Conservation (phyloP, 2,797 vertebrate genomes). For the Sebastes vulpes region DNA sequence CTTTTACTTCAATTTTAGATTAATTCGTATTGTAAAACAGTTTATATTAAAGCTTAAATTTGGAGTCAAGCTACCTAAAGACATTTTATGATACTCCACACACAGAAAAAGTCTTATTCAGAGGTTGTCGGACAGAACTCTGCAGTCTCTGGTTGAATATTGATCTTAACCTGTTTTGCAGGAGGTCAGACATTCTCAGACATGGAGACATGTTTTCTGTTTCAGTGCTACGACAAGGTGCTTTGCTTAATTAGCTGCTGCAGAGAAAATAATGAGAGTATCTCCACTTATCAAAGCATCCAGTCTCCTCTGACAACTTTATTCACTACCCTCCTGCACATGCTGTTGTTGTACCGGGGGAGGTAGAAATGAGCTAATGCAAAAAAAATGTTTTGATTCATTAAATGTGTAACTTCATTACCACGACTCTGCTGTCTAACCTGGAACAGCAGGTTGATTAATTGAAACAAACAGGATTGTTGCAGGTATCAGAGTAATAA, state of each 20-base stretch:
- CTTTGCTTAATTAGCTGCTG: neutral
- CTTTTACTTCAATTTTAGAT: neutral
- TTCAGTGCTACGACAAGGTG: neutral
- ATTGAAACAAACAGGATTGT: neutral
- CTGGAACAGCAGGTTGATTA: neutral
- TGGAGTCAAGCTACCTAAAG: neutral
- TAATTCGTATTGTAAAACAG: neutral
- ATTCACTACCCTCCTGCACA: neutral
- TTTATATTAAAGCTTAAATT: neutral
- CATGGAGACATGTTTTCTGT: neutral
- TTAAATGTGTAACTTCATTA: neutral
- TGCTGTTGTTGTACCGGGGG: too few relatives aligned
- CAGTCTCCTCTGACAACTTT: neutral
- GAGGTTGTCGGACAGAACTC: neutral
- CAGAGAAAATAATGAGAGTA: neutral
- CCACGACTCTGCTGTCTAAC: too few relatives aligned
- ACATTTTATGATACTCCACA: neutral
- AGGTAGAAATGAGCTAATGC: too few relatives aligned
- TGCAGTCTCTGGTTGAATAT: neutral
- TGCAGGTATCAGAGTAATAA: neutral
- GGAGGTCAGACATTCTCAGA: neutral
- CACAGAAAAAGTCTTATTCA: neutral
- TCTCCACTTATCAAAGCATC: neutral
- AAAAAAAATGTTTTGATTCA: neutral
- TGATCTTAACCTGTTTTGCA: neutral